phyloP scores from a whole-genome alignment of 2,888 invertebrate genomes.

The Lasioglossum marginatum region DNA sequence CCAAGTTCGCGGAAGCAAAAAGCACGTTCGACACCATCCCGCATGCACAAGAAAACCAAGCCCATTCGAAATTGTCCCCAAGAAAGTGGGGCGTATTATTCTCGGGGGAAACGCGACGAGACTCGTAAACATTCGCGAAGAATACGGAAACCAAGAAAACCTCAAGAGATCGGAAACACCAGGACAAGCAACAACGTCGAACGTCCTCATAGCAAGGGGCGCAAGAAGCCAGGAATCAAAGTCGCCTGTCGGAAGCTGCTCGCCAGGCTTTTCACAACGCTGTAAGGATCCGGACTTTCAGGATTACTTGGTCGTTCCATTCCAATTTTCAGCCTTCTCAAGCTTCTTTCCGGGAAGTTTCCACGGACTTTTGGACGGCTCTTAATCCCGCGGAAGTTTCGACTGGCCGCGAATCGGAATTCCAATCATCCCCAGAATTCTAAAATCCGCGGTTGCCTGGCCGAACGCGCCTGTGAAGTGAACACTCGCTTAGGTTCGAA shows the following conservation, averaged over 20 bases:
- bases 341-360: slow-evolving; percentile 34
- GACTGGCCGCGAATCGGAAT: slow-evolving; percentile 39
- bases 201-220: not conserved
- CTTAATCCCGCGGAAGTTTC: slow-evolving; percentile 38
- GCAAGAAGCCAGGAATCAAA: slow-evolving; percentile 24
- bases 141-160: not conserved
- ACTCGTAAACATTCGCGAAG: slow-evolving; percentile 6
- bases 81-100: not conserved
- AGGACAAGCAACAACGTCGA: not conserved
- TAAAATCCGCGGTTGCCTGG: slow-evolving; percentile 14
- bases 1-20: not conserved
- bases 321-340: slow-evolving; percentile 38
- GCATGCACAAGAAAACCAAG: not conserved
- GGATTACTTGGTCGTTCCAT: slow-evolving; percentile 39
- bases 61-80: not conserved
- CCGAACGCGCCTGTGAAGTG: not conserved
- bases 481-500: not conserved
- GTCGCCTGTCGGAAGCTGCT: slow-evolving; percentile 6
- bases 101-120: not conserved
- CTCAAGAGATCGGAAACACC: not conserved
- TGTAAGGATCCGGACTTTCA: slow-evolving; percentile 37
- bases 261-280: not conserved
- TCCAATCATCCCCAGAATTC: slow-evolving; percentile 38
- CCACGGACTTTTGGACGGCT: slow-evolving; percentile 9
- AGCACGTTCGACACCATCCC: not conserved